These are phyloP conservation scores for Raja brachyura DNA, from an alignment of 2,113 vertebrate species.

Conservation along the genomic window DNA sequence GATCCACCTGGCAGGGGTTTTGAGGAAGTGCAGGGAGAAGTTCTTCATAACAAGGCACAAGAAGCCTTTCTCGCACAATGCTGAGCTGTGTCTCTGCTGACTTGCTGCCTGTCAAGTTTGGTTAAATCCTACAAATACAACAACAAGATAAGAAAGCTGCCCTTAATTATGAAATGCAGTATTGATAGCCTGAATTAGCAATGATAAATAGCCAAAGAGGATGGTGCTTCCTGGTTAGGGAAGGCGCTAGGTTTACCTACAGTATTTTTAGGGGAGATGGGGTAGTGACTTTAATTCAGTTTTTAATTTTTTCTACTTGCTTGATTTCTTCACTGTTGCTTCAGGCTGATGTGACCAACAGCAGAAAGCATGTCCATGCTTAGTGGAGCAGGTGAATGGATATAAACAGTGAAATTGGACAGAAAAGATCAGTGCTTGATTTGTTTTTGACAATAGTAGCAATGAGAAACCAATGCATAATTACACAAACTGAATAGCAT, in stretches of 20 bases:
- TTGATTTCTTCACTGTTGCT: not conserved
- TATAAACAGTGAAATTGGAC: not conserved
- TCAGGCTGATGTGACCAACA: not conserved
- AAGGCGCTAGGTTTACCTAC: not conserved
- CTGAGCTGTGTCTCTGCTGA: too few species aligned
- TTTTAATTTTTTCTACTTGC: not conserved
- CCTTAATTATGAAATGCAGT: too few species aligned
- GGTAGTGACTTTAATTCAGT: not conserved
- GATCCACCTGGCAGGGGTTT: too few species aligned
- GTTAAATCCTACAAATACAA: too few species aligned
- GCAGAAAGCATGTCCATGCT: not conserved
- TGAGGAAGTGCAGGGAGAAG: too few species aligned
- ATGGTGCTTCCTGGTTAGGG: not conserved
- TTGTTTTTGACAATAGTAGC: not conserved
- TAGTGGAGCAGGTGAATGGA: not conserved
- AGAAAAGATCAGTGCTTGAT: not conserved
- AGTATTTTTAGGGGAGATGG: not conserved
- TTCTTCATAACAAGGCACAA: too few species aligned
- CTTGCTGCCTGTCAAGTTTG: too few species aligned
- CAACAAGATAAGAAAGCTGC: too few species aligned
- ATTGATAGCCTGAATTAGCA: not conserved
- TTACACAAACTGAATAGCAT: not conserved
- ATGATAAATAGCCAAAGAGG: not conserved
- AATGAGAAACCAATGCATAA: not conserved
- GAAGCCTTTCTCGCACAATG: too few species aligned